Conservation (phyloP, 2,797 vertebrate genomes). For the Yasuhikotakia modesta region DNA sequence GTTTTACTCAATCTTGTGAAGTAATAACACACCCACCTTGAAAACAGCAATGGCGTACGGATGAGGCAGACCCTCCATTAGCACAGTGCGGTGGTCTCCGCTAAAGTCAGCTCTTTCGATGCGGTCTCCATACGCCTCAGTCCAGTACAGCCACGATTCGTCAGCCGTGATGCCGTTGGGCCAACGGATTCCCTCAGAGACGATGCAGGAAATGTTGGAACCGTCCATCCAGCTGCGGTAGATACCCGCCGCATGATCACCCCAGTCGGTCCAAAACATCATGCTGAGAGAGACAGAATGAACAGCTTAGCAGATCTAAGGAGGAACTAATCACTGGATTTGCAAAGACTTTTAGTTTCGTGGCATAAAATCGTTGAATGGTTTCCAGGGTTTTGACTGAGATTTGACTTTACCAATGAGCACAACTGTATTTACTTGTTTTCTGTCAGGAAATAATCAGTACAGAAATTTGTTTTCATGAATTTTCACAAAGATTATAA, state of each 20-base stretch:
- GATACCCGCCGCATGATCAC: slow-evolving; percentile 86
- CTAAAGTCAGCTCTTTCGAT: slow-evolving; percentile 89
- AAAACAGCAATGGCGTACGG: slow-evolving; percentile 97
- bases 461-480: no score
- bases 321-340: neutral
- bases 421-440: neutral
- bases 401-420: neutral
- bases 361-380: neutral
- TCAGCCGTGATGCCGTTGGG: slow-evolving; percentile 94
- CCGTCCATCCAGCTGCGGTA: slow-evolving; percentile 95
- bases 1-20: neutral
- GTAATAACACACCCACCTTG: slow-evolving; percentile 76
- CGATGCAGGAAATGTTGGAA: slow-evolving; percentile 79
- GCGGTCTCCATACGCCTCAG: slow-evolving; percentile 93
- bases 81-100: slow-evolving; percentile 84
- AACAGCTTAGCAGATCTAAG: neutral
- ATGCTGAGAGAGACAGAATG: slow-evolving; percentile 73
- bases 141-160: slow-evolving; percentile 95
- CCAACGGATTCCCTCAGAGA: slow-evolving; percentile 91
- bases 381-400: neutral
- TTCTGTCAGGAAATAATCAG: neutral
- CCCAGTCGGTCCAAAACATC: slow-evolving; percentile 99
- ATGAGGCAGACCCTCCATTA: slow-evolving; percentile 92
- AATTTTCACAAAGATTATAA: no score
- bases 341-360: neutral